Conservation (phyloP, 1,140 invertebrate species). For the Cryptotermes secundus region DNA sequence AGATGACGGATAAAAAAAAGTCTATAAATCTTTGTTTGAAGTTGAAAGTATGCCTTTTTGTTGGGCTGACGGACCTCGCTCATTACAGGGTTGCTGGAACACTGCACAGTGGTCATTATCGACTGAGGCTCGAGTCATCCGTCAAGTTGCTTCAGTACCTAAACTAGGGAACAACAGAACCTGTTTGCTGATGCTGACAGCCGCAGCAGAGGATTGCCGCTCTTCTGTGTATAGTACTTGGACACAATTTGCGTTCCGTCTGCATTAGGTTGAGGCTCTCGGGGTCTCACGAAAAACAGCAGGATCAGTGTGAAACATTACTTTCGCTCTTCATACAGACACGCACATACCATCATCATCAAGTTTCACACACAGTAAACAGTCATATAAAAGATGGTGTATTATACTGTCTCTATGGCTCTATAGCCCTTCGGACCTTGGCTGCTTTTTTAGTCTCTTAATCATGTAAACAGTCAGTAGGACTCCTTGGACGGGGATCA, state of each 20-base stretch:
- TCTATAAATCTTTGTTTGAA: conserved; percentile 3
- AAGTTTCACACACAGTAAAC: too few species aligned
- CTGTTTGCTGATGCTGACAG: not conserved
- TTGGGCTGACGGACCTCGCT: not conserved
- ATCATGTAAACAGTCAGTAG: too few species aligned
- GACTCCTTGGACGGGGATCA: too few species aligned
- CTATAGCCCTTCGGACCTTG: too few species aligned
- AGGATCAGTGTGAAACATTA: too few species aligned
- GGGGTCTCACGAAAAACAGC: too few species aligned
- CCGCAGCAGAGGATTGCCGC: not conserved
- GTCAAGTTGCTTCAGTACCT: not conserved
- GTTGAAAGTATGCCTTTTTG: not conserved
- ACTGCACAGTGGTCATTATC: not conserved
- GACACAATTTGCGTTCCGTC: not conserved
- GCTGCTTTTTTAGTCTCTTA: too few species aligned
- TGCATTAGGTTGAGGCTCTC: too few species aligned
- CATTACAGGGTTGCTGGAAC: not conserved
- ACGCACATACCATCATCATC: too few species aligned
- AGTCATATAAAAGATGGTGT: too few species aligned
- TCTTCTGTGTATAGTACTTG: not conserved
- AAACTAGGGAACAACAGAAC: not conserved
- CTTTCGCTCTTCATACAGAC: too few species aligned
- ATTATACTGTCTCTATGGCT: too few species aligned
- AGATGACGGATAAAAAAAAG: not conserved
- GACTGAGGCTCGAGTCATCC: not conserved